Base-by-base conservation (phyloP, 2,888 invertebrate genomes). In the Sialis lutaria region DNA sequence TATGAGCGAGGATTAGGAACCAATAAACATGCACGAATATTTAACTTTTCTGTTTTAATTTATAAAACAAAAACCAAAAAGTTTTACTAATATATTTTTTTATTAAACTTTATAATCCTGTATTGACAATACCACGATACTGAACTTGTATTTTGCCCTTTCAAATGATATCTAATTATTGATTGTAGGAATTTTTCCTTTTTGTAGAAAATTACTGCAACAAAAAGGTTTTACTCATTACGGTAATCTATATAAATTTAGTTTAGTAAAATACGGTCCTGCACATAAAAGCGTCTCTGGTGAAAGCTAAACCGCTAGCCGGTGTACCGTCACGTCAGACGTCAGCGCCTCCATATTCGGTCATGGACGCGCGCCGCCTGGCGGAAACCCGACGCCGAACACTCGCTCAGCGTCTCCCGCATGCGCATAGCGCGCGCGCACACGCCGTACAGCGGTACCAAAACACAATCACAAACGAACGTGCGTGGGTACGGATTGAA, bases 301-400 rank as follows among this genome's bases (percentile, higher is more conserved):
- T 22, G 12, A 22, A 40, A 40, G 40, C 10, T n/a, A 10, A 9
- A 10, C 9, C 10, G 35, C 35, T 9, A 35, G 10, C 35, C 9
- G 9, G 40, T 48, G 34, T 42, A 42, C 41, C 45, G 45, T 45
- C 48, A 46, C 31, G 22, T 32, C 33, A 40, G 10, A 67, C 68
- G 67, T 67, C 69, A 69, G 68, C 71, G 75, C 70, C 71, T 71
- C 78, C 78, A 76, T 77, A 76, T 78, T 77, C 77, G 78, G 78
- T 75, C 75, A 77, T 74, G 70, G 74, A 58, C 73, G 72, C 48
- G 45, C 40, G 40, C 45, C 45, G 45, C 39, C 45, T 71, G 70
- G 69, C 22, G 70, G 76, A 77, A 77, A 77, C 75, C 70, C 69
- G 74, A 74, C 68, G 60, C 60, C 57, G 30, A 32, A 33, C 51